Conservation (phyloP, 1,140 invertebrate species). For the Dinothrombium tinctorium region DNA sequence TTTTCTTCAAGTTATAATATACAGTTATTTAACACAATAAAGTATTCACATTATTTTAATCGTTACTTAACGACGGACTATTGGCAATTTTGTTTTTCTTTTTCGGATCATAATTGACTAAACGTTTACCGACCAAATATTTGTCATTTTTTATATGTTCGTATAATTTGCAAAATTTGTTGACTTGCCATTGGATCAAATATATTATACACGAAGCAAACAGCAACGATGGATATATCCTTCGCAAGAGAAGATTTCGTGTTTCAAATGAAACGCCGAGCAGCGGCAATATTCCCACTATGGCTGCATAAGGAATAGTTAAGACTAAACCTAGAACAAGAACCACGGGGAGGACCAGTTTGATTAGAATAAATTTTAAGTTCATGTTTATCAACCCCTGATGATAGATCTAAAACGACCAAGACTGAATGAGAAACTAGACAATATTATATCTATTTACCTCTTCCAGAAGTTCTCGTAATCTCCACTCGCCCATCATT, state of each 20-base stretch:
- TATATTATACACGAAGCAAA: conserved; percentile 35
- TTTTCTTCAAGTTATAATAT: neutral
- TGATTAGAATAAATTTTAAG: conserved; percentile 53
- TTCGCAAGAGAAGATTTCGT: conserved; percentile 49
- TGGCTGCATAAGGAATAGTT: conserved; percentile 65
- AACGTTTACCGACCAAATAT: conserved; percentile 75
- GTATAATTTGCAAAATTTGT: conserved; percentile 77
- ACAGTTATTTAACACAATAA: neutral
- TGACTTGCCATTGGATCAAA: conserved; percentile 49
- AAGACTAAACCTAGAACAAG: conserved; percentile 60
- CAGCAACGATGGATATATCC: conserved; percentile 72
- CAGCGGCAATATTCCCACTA: conserved; percentile 54
- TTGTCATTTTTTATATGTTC: conserved; percentile 99
- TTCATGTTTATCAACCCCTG: conserved; percentile 84
- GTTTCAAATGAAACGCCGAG: conserved; percentile 40
- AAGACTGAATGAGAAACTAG: conserved; percentile 1
- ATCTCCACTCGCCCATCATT: conserved; percentile 89
- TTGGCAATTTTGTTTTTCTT: neutral
- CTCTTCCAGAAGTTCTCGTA: conserved; percentile 68
- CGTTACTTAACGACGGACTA: too few species aligned
- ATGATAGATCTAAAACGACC: conserved; percentile 29
- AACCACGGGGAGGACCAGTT: conserved; percentile 69
- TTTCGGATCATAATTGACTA: conserved; percentile 66
- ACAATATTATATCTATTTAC: conserved; percentile 35
- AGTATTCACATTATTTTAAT: neutral